These are phyloP conservation scores for Bambusicola thoracicus DNA, from an alignment of 2,113 vertebrate genomes.

Conservation along the genomic window DNA sequence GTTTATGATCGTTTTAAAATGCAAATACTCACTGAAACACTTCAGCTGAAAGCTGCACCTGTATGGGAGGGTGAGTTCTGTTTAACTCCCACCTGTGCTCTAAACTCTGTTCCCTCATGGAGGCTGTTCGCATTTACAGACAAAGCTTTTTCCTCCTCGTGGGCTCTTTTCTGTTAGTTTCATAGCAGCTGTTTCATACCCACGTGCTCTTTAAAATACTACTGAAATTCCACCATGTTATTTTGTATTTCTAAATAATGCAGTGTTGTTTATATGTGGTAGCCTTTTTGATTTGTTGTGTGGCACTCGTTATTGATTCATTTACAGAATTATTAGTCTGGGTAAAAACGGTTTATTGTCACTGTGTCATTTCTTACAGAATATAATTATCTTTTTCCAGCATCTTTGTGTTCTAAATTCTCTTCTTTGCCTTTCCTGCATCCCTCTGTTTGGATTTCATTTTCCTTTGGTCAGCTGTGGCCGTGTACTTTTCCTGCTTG, in stretches of 20 bases:
- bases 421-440: neutral
- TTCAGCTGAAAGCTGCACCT: neutral
- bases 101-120: neutral
- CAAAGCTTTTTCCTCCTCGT: neutral
- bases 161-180: neutral
- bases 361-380: neutral
- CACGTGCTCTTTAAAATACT: neutral
- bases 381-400: neutral
- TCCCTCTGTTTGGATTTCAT: neutral
- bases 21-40: neutral
- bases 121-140: neutral
- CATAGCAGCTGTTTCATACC: neutral
- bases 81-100: neutral
- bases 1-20: conserved; percentile 11
- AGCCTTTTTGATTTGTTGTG: neutral
- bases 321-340: conserved; percentile 1
- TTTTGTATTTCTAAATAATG: conserved; percentile 14
- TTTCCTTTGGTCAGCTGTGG: neutral
- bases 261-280: neutral
- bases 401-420: conserved; percentile 1
- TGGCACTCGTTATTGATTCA: neutral
- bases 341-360: neutral
- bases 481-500: conserved; percentile 16
- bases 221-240: neutral
- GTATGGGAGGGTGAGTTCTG: neutral